Percentiles rank a stretch among this genome's conserved stretches.
These are phyloP conservation scores for Willisornis vidua DNA, from an alignment of 2,113 vertebrate genomes.

Conservation along the genomic window DNA sequence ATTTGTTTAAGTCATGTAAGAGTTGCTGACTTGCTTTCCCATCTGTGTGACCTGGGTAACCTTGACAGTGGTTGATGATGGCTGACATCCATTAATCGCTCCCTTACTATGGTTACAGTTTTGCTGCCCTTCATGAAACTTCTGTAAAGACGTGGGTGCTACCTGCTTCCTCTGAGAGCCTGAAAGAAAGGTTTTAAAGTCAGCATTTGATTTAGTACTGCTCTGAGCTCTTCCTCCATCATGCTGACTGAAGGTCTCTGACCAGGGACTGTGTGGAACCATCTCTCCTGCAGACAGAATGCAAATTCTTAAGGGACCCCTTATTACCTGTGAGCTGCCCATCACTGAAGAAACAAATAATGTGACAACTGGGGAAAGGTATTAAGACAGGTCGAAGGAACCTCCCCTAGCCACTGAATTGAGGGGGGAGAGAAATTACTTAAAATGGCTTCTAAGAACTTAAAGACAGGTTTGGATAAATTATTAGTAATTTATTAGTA, in stretches of 20 bases:
- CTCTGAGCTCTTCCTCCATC: neutral
- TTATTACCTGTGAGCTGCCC: neutral
- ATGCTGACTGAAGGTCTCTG: neutral
- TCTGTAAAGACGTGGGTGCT: neutral
- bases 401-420: neutral
- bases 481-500: no score
- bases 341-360: neutral
- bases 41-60: neutral
- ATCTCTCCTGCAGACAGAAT: neutral
- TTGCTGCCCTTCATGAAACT: neutral
- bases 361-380: neutral
- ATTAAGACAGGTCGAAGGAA: neutral
- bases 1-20: neutral
- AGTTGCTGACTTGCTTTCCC: neutral
- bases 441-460: neutral
- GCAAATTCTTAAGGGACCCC: neutral
- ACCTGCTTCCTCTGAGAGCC: neutral
- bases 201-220: neutral
- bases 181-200: neutral
- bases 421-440: neutral
- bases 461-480: neutral
- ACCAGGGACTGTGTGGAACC: neutral
- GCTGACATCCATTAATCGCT: neutral
- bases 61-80: neutral
- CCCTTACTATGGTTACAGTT: neutral